Conservation (phyloP, 1,140 invertebrate genomes). For the Drosophila malerkotliana region DNA sequence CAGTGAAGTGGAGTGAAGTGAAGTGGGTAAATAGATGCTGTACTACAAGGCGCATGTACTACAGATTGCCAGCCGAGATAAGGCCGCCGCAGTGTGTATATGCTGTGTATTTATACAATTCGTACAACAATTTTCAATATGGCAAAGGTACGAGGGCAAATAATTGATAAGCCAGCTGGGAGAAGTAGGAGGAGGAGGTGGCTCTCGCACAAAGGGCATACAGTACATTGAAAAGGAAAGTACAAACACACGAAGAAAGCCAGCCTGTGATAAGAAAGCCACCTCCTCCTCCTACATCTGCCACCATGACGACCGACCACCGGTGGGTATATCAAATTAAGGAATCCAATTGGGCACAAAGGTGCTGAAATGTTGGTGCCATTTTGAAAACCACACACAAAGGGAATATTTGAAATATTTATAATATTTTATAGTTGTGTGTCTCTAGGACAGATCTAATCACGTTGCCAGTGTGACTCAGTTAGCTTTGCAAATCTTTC, state of each 20-base stretch:
- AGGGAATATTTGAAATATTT: conserved; percentile 26
- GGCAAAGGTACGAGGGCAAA: conserved; percentile 35
- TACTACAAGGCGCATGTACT: conserved; percentile 12
- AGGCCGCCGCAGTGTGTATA: conserved; percentile 20
- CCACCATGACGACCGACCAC: conserved; percentile 23
- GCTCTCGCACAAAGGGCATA: conserved; percentile 25
- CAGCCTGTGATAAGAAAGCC: conserved; percentile 31
- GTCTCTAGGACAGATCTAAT: conserved; percentile 21
- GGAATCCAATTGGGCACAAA: conserved; percentile 28
- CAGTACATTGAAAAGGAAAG: conserved; percentile 20
- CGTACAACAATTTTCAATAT: conserved; percentile 46
- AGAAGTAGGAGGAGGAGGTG: background rate
- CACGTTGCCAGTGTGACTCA: conserved; percentile 33
- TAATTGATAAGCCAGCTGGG: conserved; percentile 61
- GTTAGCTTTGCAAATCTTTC: conserved; percentile 23
- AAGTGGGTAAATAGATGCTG: conserved; percentile 33
- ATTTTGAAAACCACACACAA: conserved; percentile 21
- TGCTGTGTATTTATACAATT: conserved; percentile 41
- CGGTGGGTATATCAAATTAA: conserved; percentile 21
- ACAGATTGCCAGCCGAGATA: conserved; percentile 62
- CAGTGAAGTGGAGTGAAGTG: conserved; percentile 37
- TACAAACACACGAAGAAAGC: background rate
- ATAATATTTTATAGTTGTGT: conserved; percentile 31
- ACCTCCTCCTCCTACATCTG: background rate
- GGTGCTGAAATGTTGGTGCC: conserved; percentile 21